Evolutionary conservation across 2,113 vertebrate species (phyloP).

Genomic region (Callaeas wilsoni): DNA sequence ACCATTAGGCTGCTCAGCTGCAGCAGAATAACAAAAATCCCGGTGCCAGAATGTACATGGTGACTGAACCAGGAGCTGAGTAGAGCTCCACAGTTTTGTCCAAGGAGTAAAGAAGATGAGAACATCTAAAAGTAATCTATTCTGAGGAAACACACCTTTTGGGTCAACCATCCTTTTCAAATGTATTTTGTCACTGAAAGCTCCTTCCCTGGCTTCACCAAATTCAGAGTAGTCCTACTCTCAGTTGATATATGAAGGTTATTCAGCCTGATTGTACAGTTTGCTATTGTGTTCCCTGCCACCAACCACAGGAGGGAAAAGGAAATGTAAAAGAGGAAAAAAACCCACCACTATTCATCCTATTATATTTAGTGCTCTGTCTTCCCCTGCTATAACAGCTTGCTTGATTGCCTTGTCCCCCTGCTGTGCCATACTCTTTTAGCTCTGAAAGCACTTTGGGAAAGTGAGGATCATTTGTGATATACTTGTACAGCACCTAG

Average conservation of each 20-base stretch:
- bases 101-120: background rate
- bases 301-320: background rate
- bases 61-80: background rate
- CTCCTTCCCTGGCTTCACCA: background rate
- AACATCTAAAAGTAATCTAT: background rate
- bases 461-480: background rate
- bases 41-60: background rate
- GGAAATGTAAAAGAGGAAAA: background rate
- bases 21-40: background rate
- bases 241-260: background rate
- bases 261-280: background rate
- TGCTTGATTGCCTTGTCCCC: background rate
- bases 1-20: background rate
- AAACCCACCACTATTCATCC: background rate
- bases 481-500: background rate
- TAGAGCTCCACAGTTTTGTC: background rate
- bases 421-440: background rate
- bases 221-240: background rate
- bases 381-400: background rate
- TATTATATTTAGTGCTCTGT: background rate
- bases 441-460: constrained; percentile 7
- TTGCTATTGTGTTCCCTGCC: background rate
- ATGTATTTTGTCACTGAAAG: background rate
- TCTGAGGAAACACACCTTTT: background rate
- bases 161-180: background rate